Base-by-base conservation (phyloP, 2,113 vertebrate species). In the Corydoras maculifer region DNA sequence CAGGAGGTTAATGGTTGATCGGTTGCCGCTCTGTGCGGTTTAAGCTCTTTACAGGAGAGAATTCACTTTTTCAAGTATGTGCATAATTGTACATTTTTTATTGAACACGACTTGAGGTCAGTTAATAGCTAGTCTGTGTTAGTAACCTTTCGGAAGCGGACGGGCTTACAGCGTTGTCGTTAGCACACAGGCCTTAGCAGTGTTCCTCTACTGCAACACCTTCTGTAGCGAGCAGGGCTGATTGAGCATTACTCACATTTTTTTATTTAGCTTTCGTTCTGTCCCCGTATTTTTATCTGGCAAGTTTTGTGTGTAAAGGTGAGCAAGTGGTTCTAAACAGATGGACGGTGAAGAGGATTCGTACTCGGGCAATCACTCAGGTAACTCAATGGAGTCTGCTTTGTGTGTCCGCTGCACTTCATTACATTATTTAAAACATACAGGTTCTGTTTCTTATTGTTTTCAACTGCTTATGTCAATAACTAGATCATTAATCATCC, bases 261-360 rank as follows among this genome's bases (percentile, higher is more conserved):
- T 14, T 54, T 32, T 55, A 11, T 32, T 30, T n/a, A 10, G 3
- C 8, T 66, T 32, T 54, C 10, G 1, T 7, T 25, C 13, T 14
- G 8, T 68, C 3, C 18, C 1, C 14, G 10, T 48, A 4, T 32
- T 5, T 49, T 12, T 68, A 5, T 13, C 1, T 68, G 55, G 15
- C 3, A 8, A 32, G 10, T 12, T 51, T 48, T 54, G 1, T 29
- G 15, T 29, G 25, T 60, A 0, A n/a, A 60, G 58, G 55, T 60
- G 43, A 60, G 30, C 43, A 10, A 8, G 43, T 35, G 50, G 55
- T 31, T 60, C 58, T 13, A 55, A 31, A 55, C 31, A 43, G 29
- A 91, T 91, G 90, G 86, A 90, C 77, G 86, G 81, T 62, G 90
- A 85, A 51, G 88, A 88, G 35, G 89, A 89, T 82, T 87, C 65